A percentile compares a stretch with the other conserved stretches of the same genome.
These are phyloP conservation scores for Chloroceryle aenea DNA, from an alignment of 2,113 vertebrate genomes.

Conservation along the genomic window DNA sequence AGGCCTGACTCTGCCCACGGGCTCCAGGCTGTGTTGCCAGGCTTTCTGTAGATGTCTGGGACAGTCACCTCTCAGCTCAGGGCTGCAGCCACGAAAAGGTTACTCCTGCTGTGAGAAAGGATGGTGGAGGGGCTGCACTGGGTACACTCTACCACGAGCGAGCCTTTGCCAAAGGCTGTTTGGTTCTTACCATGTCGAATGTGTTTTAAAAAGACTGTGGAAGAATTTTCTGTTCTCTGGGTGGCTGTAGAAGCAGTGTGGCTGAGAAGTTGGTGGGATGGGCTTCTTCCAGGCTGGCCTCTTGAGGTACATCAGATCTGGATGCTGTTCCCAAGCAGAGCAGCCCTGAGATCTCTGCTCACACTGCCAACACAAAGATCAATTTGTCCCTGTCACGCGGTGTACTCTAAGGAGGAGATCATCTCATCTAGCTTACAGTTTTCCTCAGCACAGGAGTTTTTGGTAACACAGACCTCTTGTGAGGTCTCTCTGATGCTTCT, in stretches of 20 bases:
- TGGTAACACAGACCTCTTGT: not conserved
- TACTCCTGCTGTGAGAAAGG: not conserved
- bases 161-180: not conserved
- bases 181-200: fast-evolving
- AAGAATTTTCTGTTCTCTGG: not conserved
- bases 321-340: not conserved
- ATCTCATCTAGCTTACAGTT: not conserved
- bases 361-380: not conserved
- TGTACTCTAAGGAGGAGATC: not conserved
- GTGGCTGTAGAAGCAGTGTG: not conserved
- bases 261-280: not conserved
- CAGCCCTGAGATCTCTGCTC: not conserved
- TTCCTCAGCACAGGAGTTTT: not conserved
- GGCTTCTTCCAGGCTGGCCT: not conserved
- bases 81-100: not conserved
- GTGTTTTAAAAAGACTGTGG: not conserved
- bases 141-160: not conserved
- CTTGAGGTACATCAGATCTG: not conserved
- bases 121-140: not conserved
- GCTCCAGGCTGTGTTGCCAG: not conserved
- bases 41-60: not conserved
- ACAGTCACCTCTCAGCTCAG: not conserved
- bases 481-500: not conserved
- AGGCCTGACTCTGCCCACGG: not conserved
- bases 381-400: not conserved